Evolutionary conservation across 2,888 invertebrate genomes (phyloP).

Genomic region (Syritta pipiens): DNA sequence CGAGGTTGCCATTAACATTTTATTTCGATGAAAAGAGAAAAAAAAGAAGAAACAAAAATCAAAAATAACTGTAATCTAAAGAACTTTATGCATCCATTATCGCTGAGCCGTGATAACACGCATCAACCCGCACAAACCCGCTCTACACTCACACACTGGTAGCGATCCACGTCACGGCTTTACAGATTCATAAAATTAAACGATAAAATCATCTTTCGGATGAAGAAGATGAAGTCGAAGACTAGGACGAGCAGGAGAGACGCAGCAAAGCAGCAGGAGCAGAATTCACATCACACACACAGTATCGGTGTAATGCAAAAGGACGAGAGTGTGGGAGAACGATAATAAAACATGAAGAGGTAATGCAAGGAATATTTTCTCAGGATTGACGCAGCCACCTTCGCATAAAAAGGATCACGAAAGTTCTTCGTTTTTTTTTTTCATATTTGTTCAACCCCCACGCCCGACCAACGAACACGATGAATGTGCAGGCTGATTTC

Average conservation of each 20-base stretch:
- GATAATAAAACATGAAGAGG: constrained; percentile 31
- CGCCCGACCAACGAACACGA: background rate
- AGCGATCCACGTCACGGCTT: constrained; percentile 7
- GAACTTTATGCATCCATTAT: constrained; percentile 51
- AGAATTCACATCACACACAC: constrained; percentile 10
- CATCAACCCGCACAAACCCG: background rate
- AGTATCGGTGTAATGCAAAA: background rate
- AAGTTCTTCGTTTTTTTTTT: background rate
- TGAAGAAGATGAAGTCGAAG: constrained; percentile 4
- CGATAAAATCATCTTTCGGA: constrained; percentile 25
- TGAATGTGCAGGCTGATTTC: constrained; percentile 24
- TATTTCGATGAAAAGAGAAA: background rate
- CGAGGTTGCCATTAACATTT: background rate
- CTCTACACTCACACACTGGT: background rate
- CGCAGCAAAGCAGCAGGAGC: background rate
- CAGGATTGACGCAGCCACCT: constrained; percentile 4
- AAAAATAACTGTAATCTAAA: constrained; percentile 39
- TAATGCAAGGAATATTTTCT: constrained; percentile 15
- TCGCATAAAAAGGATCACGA: constrained; percentile 14
- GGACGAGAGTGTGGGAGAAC: background rate
- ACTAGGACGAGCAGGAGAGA: background rate
- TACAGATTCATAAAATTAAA: constrained; percentile 42
- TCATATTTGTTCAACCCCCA: background rate
- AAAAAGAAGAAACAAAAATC: background rate
- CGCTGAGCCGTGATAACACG: constrained; percentile 9